A percentile compares a stretch with the other conserved stretches of the same genome.
These are phyloP conservation scores for Aphidius ervi DNA, from an alignment of 1,140 invertebrate species.

Conservation along the genomic window DNA sequence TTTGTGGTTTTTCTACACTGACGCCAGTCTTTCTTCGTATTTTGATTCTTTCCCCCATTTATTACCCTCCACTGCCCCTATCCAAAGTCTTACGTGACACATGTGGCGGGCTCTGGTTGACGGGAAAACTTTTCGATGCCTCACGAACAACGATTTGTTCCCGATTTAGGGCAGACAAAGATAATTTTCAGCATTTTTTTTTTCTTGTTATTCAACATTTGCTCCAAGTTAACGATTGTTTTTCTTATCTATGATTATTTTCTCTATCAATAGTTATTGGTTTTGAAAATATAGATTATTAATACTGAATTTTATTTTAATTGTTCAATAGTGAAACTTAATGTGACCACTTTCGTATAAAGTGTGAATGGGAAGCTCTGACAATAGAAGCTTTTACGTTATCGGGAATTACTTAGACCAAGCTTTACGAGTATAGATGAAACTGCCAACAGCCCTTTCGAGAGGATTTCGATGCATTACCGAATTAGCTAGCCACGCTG, in stretches of 20 bases:
- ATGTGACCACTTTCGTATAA: neutral
- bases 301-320: neutral
- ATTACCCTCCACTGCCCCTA: constrained; percentile 6
- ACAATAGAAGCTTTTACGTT: constrained; percentile 32
- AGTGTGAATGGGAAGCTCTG: neutral
- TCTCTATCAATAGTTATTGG: no score
- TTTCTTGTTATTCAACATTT: no score
- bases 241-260: no score
- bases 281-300: neutral
- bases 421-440: constrained; percentile 46
- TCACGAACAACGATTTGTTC: constrained; percentile 34
- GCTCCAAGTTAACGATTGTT: no score
- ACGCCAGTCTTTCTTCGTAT: no score
- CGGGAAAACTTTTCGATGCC: constrained; percentile 30
- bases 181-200: neutral
- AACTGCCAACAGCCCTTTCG: constrained; percentile 25
- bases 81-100: constrained; percentile 21
- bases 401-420: constrained; percentile 52
- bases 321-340: neutral
- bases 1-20: constrained; percentile 26
- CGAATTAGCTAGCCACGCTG: neutral
- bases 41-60: constrained; percentile 1
- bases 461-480: constrained; percentile 6
- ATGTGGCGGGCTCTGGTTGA: constrained; percentile 20
- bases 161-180: constrained; percentile 21